Base-by-base conservation (phyloP, 2,888 invertebrate genomes). In the Scaptomyza flava region DNA sequence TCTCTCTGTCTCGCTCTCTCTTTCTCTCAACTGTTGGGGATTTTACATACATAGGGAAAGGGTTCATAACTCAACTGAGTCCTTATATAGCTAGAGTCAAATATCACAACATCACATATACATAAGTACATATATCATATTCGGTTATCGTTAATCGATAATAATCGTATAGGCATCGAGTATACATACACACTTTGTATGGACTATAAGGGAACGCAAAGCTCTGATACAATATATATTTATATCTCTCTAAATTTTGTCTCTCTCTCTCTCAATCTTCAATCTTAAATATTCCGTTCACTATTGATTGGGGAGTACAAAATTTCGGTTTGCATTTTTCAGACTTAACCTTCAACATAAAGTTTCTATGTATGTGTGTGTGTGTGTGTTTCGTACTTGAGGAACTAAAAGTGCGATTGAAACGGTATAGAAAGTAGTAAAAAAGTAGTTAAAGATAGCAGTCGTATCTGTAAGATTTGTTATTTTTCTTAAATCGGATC, bases 51-150 rank as follows among this genome's bases (percentile, higher is more conserved):
- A 27, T 27, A 6, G 3, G 27, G 41, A 50, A 66, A 23, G 14
- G 48, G 45, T 67, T 63, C 42, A 33, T 23, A 66, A 56, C 30
- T 50, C 41, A 76, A 74, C 66, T 60, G 23, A 68, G 59, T 59
- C 59, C 77, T 80, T 77, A 66, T 54, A 64, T 68, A 38, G 80
- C 77, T 78, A 80, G 67, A 77, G 66, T 80, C 78, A 80, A 75
- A 78, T 76, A 76, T 76, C 76, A 78, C 76, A 76, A 80, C 80
- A 78, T 78, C 73, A 70, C 81, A 78, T 78, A 74, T 77, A 79
- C 66, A 71, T 75, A 78, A 56, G 74, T 65, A 59, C 62, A 73
- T 62, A 77, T 75, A 72, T 69, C 43, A 56, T 71, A 72, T 48
- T 68, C 69, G 73, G 27, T 73, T 56, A 52, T 14, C 41, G 50